Percentiles rank a stretch among this genome's conserved stretches.
Evolutionary conservation across 2,888 invertebrate genomes (phyloP).

Genomic region (Caenorhabditis imperialis): DNA sequence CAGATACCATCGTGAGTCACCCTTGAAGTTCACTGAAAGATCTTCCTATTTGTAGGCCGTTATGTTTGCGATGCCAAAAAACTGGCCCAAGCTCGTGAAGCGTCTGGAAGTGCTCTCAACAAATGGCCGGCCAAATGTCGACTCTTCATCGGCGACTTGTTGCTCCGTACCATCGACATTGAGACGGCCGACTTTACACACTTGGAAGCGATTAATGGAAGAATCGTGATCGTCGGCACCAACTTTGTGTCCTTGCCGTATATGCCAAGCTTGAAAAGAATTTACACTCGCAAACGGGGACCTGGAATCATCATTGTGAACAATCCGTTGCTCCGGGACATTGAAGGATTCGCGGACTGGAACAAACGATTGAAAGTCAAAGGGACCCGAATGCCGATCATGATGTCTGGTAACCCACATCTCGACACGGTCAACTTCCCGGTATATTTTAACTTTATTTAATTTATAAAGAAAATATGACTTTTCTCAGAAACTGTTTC

Average conservation of each 20-base stretch:
- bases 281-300: not conserved
- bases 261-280: slow-evolving; percentile 19
- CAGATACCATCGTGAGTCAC: not conserved
- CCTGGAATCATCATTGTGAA: slow-evolving; percentile 31
- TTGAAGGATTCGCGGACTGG: slow-evolving; percentile 24
- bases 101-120: no score
- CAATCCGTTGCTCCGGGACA: slow-evolving; percentile 17
- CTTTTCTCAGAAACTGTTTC: slow-evolving; percentile 10
- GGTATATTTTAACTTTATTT: not conserved
- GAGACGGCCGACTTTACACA: slow-evolving; percentile 7
- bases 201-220: slow-evolving; percentile 22
- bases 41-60: no score
- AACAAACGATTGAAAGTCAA: slow-evolving; percentile 1
- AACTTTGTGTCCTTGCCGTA: not conserved
- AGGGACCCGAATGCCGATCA: slow-evolving; percentile 1
- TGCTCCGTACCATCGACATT: slow-evolving; percentile 10
- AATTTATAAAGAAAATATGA: not conserved
- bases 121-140: slow-evolving; percentile 19
- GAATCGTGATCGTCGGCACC: slow-evolving; percentile 2
- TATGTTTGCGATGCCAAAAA: no score
- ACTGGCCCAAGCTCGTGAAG: not conserved
- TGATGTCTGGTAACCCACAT: slow-evolving; percentile 28
- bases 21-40: not conserved
- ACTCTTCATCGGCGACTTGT: slow-evolving; percentile 19
- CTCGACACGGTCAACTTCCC: slow-evolving; percentile 35